Conservation (phyloP, 2,113 vertebrate genomes). For the Sterrhoptilus dennistouni region DNA sequence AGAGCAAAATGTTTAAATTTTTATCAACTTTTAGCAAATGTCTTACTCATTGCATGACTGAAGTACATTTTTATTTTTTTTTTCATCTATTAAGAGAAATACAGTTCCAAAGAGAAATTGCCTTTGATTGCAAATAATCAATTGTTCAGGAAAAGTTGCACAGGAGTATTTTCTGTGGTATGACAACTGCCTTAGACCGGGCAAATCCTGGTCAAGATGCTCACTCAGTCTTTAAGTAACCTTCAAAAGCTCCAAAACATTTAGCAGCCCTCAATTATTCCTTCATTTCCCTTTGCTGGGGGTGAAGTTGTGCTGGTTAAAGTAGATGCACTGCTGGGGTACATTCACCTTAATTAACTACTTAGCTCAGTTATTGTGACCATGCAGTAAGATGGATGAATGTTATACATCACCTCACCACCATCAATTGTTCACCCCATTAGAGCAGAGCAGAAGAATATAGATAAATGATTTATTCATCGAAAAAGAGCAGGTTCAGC, state of each 20-base stretch:
- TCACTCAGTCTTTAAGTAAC: background rate
- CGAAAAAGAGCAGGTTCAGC: background rate
- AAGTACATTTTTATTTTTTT: background rate
- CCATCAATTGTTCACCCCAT: constrained; percentile 8
- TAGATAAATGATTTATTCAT: constrained; percentile 13
- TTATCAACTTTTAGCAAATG: background rate
- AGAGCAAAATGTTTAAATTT: background rate
- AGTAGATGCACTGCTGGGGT: background rate
- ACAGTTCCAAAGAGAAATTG: background rate
- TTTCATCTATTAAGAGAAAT: background rate
- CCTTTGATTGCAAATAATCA: background rate
- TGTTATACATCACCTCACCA: background rate
- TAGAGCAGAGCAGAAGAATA: constrained; percentile 15
- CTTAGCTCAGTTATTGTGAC: background rate
- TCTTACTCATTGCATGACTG: background rate
- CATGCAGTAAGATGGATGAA: constrained; percentile 22
- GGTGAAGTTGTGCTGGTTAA: background rate
- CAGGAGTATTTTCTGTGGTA: background rate
- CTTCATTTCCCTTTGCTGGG: background rate
- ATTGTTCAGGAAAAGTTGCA: background rate
- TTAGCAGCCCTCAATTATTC: background rate
- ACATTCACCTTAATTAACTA: background rate
- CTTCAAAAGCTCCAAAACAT: background rate
- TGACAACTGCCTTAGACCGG: background rate
- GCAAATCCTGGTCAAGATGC: background rate